Evolutionary conservation across 2,113 vertebrate genomes (phyloP).

Genomic region (Heterotis niloticus): DNA sequence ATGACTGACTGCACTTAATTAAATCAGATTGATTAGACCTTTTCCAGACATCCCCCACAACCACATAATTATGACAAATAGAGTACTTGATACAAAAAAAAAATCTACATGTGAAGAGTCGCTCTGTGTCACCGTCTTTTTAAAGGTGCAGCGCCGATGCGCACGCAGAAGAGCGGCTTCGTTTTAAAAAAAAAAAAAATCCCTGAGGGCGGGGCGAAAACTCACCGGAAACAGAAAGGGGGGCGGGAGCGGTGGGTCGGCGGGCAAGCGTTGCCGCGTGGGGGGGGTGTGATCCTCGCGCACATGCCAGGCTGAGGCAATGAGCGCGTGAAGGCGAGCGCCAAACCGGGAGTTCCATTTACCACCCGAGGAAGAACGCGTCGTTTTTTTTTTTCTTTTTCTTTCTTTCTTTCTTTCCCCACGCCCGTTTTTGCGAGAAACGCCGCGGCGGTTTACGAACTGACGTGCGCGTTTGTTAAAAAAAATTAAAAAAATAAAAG

Average conservation of each 20-base stretch:
- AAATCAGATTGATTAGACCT: slow-evolving; percentile 79
- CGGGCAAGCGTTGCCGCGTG: neutral
- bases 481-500: too few species aligned
- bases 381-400: slow-evolving; percentile 4
- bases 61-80: slow-evolving; percentile 77
- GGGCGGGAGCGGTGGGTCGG: neutral
- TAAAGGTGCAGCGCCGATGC: slow-evolving; percentile 32
- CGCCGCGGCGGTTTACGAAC: neutral
- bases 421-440: neutral
- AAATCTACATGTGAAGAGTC: slow-evolving; percentile 49
- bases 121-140: slow-evolving; percentile 42
- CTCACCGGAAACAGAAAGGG: neutral
- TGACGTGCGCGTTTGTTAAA: slow-evolving; percentile 4
- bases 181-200: neutral
- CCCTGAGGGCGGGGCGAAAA: neutral
- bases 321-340: neutral
- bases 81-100: slow-evolving; percentile 60
- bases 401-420: too few species aligned
- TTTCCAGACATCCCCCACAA: slow-evolving; percentile 70
- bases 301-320: neutral
- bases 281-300: too few species aligned
- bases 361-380: neutral
- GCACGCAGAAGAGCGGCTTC: slow-evolving; percentile 6
- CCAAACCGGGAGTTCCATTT: neutral
- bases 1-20: slow-evolving; percentile 78